Percentiles rank a stretch among this genome's conserved stretches.
Evolutionary conservation across 2,797 vertebrate species (phyloP).

Genomic region (Leptodactylus fallax): DNA sequence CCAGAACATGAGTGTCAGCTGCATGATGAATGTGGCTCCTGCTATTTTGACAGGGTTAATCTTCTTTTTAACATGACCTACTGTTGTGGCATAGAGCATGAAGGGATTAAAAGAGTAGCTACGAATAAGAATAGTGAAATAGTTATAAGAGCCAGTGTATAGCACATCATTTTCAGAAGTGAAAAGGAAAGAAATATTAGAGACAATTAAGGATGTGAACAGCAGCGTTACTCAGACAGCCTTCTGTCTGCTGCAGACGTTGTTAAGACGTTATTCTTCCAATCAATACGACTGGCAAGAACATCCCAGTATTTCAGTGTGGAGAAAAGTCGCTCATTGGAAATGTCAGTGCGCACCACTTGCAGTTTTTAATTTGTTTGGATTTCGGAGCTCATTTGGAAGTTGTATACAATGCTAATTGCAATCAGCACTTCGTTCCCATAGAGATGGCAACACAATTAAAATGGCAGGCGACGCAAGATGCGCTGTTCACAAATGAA

Average conservation of each 20-base stretch:
- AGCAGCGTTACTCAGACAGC: constrained; percentile 14
- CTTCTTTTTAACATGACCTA: too few species aligned
- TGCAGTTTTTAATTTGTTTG: constrained; percentile 63
- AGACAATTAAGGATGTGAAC: constrained; percentile 11
- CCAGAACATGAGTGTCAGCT: too few species aligned
- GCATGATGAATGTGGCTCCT: too few species aligned
- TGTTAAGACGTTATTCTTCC: constrained; percentile 52
- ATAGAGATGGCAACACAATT: constrained; percentile 64
- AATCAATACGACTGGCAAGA: constrained; percentile 56
- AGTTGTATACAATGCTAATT: constrained; percentile 64
- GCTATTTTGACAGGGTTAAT: too few species aligned
- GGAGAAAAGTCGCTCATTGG: constrained; percentile 54
- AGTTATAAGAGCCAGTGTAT: neutral
- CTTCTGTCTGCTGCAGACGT: constrained; percentile 25
- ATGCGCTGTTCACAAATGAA: constrained; percentile 53
- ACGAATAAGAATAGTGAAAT: neutral
- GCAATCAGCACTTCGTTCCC: constrained; percentile 63
- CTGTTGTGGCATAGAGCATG: too few species aligned
- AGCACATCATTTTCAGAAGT: neutral
- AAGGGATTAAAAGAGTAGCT: neutral
- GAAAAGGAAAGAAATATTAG: constrained; percentile 15
- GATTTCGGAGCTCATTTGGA: constrained; percentile 61
- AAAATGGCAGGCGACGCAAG: constrained; percentile 58
- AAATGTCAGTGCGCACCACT: constrained; percentile 57
- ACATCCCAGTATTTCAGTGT: constrained; percentile 36